Evolutionary conservation across 2,797 vertebrate genomes (phyloP), one percentile per base, ranked within the genome.

Genomic region (Pithecia hirsuta): DNA sequence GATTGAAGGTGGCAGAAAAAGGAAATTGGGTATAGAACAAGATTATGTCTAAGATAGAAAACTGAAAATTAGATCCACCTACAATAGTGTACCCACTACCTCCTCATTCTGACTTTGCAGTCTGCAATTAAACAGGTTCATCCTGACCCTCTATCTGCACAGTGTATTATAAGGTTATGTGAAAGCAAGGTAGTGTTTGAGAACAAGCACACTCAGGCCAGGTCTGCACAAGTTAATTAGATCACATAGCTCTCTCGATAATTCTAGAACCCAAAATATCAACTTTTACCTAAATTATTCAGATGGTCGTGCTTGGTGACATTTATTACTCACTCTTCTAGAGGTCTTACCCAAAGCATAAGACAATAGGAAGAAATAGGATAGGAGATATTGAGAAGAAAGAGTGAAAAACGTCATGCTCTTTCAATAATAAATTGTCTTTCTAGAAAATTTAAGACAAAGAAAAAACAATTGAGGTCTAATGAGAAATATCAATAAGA

Each of bases 1-100:
- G 12, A 70, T 33, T 75, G 52, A 95, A 93, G 78, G 52, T 57
- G 39, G 74, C 44, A 91, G 80, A 93, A 90, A 76, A n/a, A 93
- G 59, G 79, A 96, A 76, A 74, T 1, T 81, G 11, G 50, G 46
- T 48, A 76, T 55, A 41, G 52, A 95, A 79, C 20, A 91, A 81
- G 46, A 79, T 74, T 52, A 46, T 50, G 17, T 15, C 30, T 74
- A 61, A 81, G 61, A 75, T 4, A 39, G 33, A 67, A 75, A 93
- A 84, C 24, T 81, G 24, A 44, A 97, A 80, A 92, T 90, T 83
- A 74, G 72, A 59, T 55, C 72, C 19, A 7, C 20, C 61, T 67
- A 36, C 19, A 28, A 44, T 14, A 74, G 12, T 41, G 13, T 2
- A 36, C 12, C 80, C 5, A 61, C n/a, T 4, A 4, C 26, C 13